Evolutionary conservation across 92 coral and sea anemone genomes (phyloP), one percentile per base, ranked within the genome.

Genomic region (Epizoanthus ramosus): DNA sequence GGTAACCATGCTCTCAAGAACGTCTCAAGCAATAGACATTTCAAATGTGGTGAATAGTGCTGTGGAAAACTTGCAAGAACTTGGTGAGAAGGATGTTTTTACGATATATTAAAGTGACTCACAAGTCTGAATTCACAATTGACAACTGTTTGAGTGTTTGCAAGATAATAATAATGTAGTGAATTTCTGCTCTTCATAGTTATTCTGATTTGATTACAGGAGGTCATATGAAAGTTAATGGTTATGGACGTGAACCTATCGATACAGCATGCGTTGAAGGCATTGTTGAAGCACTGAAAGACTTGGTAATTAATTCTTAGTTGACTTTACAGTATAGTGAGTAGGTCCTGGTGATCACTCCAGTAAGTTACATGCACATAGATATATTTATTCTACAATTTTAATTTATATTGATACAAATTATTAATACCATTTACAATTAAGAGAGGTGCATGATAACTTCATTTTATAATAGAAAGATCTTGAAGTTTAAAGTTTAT

Each of bases 21-120:
- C 85, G 18, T 93, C 98, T 3, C 87, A 96, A 88, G 89, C 98
- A 13, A 71, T 96, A 23, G 99, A 96, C 71, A 88, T 96, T 65
- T 84, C 98, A 22, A 86, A 90, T 81, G 88, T 96, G 80, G 97
- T 96, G 24, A 90, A 93, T 61, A 88, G 86, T 72, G 95, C 98
- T 0, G 91, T 96, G 17, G 94, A 94, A 69, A 92, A 83, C 58
- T 88, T 96, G 33, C 94, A 92, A 70, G 90, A 92, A 80, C 87
- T 96, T 21, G 98, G 99, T 94, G 37, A 77, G 79, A 6, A 19
- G 70, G 41, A 19, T 56, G 47, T 79, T 31, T 18, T n/a, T 5
- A 45, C 24, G 24, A 43, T 19, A 54, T 75, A 28, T 28, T 28
- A 28, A 45, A 53, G 31, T 54, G 84, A 28, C 24, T 45, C 21